Conservation (phyloP, 2,888 invertebrate genomes). For the Glaucopsyche alexis region DNA sequence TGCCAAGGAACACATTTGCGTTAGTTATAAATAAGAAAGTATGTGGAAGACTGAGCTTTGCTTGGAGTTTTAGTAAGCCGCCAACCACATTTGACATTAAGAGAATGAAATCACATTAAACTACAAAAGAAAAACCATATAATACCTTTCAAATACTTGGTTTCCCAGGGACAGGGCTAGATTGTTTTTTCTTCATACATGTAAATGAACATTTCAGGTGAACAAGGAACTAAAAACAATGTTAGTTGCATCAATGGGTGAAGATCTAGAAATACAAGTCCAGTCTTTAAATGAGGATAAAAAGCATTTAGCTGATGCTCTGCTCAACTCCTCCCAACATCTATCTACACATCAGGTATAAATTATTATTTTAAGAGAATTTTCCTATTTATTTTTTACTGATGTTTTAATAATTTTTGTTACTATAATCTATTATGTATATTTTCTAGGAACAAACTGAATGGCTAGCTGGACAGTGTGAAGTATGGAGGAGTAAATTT, state of each 20-base stretch:
- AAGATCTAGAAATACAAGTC: constrained; percentile 93
- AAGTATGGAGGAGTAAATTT: constrained; percentile 98
- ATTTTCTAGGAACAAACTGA: constrained; percentile 89
- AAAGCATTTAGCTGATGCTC: constrained; percentile 90
- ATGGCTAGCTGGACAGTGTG: constrained; percentile 95
- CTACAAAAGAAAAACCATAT: too few relatives aligned
- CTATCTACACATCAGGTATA: constrained; percentile 88
- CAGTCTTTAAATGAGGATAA: constrained; percentile 96
- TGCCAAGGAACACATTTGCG: too few relatives aligned
- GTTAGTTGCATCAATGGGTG: constrained; percentile 96
- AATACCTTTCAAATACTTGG: too few relatives aligned
- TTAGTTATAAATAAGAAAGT: too few relatives aligned
- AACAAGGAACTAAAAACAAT: constrained; percentile 95
- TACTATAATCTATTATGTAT: constrained; percentile 16
- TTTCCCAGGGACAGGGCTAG: too few relatives aligned
- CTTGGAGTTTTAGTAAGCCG: too few relatives aligned
- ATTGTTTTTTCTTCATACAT: too few relatives aligned
- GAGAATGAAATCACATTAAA: too few relatives aligned
- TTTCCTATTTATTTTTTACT: neutral
- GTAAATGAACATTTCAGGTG: constrained; percentile 75
- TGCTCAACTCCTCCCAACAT: constrained; percentile 91
- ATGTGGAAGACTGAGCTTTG: too few relatives aligned
- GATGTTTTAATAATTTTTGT: constrained; percentile 11
- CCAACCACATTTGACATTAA: too few relatives aligned
- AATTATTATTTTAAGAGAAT: neutral